Percentiles rank a stretch among this genome's conserved stretches.
These are phyloP conservation scores for Watersipora subatra DNA, from an alignment of 1,140 invertebrate genomes.

Conservation along the genomic window DNA sequence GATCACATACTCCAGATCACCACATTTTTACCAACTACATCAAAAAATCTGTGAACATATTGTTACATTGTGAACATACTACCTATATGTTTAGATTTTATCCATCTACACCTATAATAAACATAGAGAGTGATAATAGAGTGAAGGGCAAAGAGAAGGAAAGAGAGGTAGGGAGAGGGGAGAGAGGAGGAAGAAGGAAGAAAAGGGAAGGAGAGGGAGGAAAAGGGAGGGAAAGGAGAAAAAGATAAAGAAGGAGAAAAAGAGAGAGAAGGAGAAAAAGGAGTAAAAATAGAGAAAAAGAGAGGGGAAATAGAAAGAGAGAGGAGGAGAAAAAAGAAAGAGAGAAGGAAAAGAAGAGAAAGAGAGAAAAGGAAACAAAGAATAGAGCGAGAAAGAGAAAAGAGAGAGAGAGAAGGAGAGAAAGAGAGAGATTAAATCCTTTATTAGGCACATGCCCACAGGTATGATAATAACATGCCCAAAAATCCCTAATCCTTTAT, in stretches of 20 bases:
- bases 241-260: neutral
- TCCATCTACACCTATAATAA: neutral
- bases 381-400: neutral
- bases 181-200: conserved; percentile 8
- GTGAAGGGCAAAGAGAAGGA: conserved; percentile 8
- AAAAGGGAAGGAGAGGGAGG: neutral
- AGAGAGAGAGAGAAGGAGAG: neutral
- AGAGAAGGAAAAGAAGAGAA: conserved; percentile 2
- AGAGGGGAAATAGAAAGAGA: neutral
- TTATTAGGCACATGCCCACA: no score
- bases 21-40: neutral
- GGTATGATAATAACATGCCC: no score
- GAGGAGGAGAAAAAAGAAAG: neutral
- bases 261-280: neutral
- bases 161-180: conserved; percentile 8
- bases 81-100: neutral
- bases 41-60: neutral
- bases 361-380: neutral
- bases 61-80: neutral
- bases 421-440: neutral
- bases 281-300: neutral
- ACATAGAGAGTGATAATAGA: neutral
- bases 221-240: conserved; percentile 3
- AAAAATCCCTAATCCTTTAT: no score
- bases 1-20: no score